phyloP scores from a whole-genome alignment of 2,113 vertebrate species.

The Pelodiscus sinensis region DNA sequence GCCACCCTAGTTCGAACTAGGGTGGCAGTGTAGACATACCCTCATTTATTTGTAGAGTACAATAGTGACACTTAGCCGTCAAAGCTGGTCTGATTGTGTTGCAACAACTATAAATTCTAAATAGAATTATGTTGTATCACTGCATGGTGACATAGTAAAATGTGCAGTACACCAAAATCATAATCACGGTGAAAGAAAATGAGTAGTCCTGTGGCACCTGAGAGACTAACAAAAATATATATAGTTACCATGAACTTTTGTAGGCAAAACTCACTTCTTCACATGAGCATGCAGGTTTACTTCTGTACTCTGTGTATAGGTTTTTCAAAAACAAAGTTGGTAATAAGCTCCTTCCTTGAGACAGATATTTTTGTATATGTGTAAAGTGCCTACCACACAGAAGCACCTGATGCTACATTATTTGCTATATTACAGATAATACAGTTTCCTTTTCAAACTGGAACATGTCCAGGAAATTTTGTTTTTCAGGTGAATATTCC shows the following conservation, averaged over 20 bases:
- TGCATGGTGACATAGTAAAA: not conserved
- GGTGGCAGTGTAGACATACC: no score
- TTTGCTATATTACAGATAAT: not conserved
- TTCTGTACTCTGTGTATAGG: not conserved
- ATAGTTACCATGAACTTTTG: no score
- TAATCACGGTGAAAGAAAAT: not conserved
- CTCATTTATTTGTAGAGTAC: not conserved
- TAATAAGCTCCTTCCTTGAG: not conserved
- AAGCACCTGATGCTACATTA: not conserved
- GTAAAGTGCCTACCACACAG: not conserved
- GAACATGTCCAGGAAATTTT: not conserved
- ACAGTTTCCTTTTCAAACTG: not conserved
- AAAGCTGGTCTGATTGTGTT: not conserved
- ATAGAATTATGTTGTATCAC: not conserved
- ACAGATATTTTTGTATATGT: not conserved
- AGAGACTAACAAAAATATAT: no score
- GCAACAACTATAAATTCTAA: not conserved
- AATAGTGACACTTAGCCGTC: not conserved
- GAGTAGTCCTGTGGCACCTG: no score
- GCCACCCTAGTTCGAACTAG: no score
- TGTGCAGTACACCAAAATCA: not conserved
- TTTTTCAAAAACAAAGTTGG: not conserved
- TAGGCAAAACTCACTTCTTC: no score
- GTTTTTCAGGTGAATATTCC: not conserved
- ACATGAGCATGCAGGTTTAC: not conserved